Evolutionary conservation across 2,888 invertebrate species (phyloP).

Genomic region (Patella pellucida): DNA sequence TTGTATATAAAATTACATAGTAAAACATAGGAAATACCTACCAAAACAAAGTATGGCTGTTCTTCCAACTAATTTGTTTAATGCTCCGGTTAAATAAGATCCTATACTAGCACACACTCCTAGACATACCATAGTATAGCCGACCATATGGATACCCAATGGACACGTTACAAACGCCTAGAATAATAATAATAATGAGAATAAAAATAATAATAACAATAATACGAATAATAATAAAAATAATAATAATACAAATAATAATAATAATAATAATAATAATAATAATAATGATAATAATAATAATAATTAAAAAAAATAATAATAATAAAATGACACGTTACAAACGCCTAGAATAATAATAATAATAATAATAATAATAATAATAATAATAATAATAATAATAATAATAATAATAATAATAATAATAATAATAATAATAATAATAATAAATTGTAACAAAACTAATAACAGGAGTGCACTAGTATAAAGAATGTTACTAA

Average conservation of each 20-base stretch:
- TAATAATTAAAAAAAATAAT: too few relatives aligned
- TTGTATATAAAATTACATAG: neutral
- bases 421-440: neutral
- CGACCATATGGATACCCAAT: constrained; percentile 87
- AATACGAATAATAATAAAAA: constrained; percentile 24
- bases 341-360: constrained; percentile 57
- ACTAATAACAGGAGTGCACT: neutral
- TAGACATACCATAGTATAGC: constrained; percentile 97
- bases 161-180: constrained; percentile 68
- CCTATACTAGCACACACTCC: constrained; percentile 93
- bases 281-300: neutral
- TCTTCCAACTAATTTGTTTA: constrained; percentile 93
- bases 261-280: constrained; percentile 21
- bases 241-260: constrained; percentile 23
- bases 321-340: too few relatives aligned
- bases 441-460: neutral
- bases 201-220: neutral
- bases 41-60: constrained; percentile 79
- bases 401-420: neutral
- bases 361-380: neutral
- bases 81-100: constrained; percentile 89
- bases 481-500: neutral
- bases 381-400: constrained; percentile 30
- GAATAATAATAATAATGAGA: constrained; percentile 21
- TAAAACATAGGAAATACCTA: constrained; percentile 35